These are phyloP conservation scores for Saturnia pavonia DNA, from an alignment of 2,888 invertebrate genomes.

Conservation along the genomic window DNA sequence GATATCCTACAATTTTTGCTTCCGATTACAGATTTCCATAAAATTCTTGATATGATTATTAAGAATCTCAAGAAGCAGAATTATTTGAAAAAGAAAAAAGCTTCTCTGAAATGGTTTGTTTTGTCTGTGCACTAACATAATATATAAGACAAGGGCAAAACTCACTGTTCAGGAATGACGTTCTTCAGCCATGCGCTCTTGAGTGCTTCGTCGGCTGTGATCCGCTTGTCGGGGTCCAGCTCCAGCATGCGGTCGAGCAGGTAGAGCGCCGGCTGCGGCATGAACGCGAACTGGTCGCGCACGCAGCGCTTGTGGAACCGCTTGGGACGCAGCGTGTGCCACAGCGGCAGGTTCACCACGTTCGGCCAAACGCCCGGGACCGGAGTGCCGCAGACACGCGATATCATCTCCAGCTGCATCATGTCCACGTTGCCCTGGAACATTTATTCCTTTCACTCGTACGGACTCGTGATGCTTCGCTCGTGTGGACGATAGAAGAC, in stretches of 20 bases:
- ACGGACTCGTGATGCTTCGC: too few relatives aligned
- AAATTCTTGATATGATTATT: too few relatives aligned
- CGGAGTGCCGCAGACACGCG: conserved; percentile 96
- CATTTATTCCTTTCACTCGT: too few relatives aligned
- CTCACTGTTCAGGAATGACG: conserved; percentile 94
- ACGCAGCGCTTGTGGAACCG: conserved; percentile 93
- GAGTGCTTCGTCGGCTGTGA: conserved; percentile 96
- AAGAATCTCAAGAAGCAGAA: too few relatives aligned
- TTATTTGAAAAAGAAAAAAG: too few relatives aligned
- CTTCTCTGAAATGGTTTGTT: too few relatives aligned
- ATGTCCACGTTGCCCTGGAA: conserved; percentile 94
- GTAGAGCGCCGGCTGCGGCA: conserved; percentile 94
- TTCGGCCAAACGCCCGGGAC: conserved; percentile 98
- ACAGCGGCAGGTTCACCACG: conserved; percentile 95
- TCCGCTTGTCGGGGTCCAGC: conserved; percentile 95
- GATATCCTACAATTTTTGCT: too few relatives aligned
- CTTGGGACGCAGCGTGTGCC: conserved; percentile 95
- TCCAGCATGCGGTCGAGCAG: conserved; percentile 97
- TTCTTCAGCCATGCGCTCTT: conserved; percentile 95
- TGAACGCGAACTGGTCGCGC: conserved; percentile 95
- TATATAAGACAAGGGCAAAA: conserved; percentile 36
- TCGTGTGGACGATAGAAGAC: too few relatives aligned
- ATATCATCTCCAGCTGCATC: conserved; percentile 96
- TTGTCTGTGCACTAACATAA: too few relatives aligned
- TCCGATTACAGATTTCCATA: too few relatives aligned